Conservation (phyloP, 2,797 vertebrate species). For the Eleutherodactylus coqui region DNA sequence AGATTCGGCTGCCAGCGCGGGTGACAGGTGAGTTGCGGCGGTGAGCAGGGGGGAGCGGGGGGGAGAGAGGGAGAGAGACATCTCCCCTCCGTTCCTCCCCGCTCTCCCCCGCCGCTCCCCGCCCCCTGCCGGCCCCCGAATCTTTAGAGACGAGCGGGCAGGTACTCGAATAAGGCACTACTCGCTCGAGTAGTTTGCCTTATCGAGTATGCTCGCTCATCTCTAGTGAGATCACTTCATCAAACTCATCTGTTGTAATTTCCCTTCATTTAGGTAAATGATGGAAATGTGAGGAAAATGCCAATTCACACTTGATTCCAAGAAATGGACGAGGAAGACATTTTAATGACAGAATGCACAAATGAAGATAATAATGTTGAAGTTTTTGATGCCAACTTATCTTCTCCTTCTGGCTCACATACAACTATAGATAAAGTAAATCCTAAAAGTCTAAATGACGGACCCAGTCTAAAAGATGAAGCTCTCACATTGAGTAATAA, state of each 20-base stretch:
- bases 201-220: no score
- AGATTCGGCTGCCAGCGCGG: no score
- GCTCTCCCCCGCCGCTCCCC: no score
- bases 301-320: conserved; percentile 44
- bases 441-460: neutral
- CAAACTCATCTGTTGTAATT: neutral
- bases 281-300: conserved; percentile 61
- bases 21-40: no score
- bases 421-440: neutral
- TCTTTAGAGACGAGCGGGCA: no score
- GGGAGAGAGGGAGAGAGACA: no score
- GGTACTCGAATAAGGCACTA: no score
- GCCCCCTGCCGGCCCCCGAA: no score
- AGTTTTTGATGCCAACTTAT: conserved; percentile 4
- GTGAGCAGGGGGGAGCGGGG: no score
- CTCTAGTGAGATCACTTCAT: no score
- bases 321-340: conserved; percentile 47
- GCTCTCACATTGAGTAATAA: neutral
- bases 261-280: conserved; percentile 8
- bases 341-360: neutral
- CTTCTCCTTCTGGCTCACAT: neutral
- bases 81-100: no score
- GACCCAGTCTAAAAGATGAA: neutral
- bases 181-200: no score
- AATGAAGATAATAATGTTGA: conserved; percentile 15